Evolutionary conservation across 2,888 invertebrate species (phyloP), one percentile per base, ranked within the genome.

Genomic region (Erannis defoliaria): DNA sequence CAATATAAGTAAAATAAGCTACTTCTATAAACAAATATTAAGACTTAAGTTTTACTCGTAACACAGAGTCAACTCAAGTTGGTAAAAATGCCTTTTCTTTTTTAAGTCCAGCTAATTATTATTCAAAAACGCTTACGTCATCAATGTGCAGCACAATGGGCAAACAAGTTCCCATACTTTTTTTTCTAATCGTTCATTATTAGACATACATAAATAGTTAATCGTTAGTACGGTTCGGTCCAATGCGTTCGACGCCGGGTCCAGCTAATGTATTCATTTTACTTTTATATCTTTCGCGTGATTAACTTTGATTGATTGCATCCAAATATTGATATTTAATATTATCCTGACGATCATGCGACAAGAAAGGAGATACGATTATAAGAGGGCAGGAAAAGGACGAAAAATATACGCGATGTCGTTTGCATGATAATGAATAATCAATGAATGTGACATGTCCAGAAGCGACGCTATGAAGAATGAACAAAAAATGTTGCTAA

Each of bases 261-360:
- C 80, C 76, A 84, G 79, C 81, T 89, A 88, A 90, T 89, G 83
- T 89, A 91, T 92, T 90, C 90, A 90, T 88, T 86, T 89, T 90
- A 80, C 88, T 87, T 90, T 90, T 89, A 88, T 90, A 88, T 89
- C 90, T 90, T 90, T 90, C 91, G 87, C 90, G 85, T 91, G 91
- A 93, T 92, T 91, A 91, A 89, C 85, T 90, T 89, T 92, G 91
- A 93, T 92, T 90, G 90, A 93, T 91, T 86, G 89, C 85, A 87
- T 90, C 88, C 85, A 90, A 91, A 90, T 90, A 91, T 91, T 91
- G 89, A 90, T 89, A 86, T 89, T 86, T 85, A 82, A 86, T 88
- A 86, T 87, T 86, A 81, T 62, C 56, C 56, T 49, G 55, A 42
- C 55, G 84, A 84, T 78, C 77, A 80, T 77, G 78, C 58, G 78